Evolutionary conservation across 2,888 invertebrate genomes (phyloP), one percentile per base, ranked within the genome.

Genomic region (Cremastinae sp.): DNA sequence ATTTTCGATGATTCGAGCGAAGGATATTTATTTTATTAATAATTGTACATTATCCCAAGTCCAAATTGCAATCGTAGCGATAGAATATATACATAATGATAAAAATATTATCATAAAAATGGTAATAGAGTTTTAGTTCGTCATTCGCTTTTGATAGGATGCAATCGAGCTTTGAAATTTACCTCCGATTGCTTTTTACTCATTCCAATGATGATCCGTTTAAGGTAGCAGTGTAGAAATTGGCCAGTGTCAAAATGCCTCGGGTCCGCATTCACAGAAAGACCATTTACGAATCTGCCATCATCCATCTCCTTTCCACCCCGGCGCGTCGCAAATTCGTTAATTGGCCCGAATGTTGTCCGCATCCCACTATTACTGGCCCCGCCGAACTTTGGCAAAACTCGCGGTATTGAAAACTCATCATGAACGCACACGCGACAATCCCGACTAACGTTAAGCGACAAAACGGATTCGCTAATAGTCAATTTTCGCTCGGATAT

Each of bases 181-280:
- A 10, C 10, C 16, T 16, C 12, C 56, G 22, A 36, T 51, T 14
- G 38, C 72, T 59, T 47, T 62, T 64, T 64, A 61, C 64, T 76
- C 64, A 69, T 51, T 62, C 34, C 68, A 75, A 75, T 68, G 68
- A 72, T 72, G 66, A 75, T 75, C 72, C 75, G 72, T 72, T 75
- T 72, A 68, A 61, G 49, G 54, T 51, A 49, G 36, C 45, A 53
- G 14, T 18, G 54, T 53, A 49, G 59, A 51, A 58, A 41, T 14
- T 36, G n/a, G 49, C 49, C 12, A n/a, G 49, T 59, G 68, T 28
- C 59, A 28, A 69, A 69, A 49, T 38, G 58, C 49, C 68, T 68
- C 56, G 61, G 47, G 61, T 12, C 51, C 12, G 45, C 38, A 45
- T 45, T 58, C 71, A 18, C 53, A 54, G 66, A 59, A 12, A n/a